These are phyloP conservation scores for Chionis minor DNA, from an alignment of 2,113 vertebrate genomes.

Conservation along the genomic window DNA sequence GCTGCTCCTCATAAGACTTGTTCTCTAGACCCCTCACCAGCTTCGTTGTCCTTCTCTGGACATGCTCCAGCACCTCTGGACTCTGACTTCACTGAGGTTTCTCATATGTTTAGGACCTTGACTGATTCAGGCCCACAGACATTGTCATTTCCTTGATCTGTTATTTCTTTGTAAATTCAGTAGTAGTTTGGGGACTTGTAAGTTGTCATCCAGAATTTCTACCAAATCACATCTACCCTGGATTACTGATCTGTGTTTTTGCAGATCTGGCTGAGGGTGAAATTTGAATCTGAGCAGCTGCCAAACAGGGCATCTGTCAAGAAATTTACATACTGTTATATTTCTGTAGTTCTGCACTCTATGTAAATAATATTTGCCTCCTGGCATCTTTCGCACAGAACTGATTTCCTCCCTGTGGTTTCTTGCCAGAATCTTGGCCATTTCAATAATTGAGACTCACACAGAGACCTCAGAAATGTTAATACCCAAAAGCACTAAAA, in stretches of 20 bases:
- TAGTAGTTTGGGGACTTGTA: slow-evolving; percentile 11
- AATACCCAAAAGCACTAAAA: slow-evolving; percentile 54
- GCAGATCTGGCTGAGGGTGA: slow-evolving; percentile 45
- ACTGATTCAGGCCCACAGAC: neutral
- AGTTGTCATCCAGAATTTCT: slow-evolving; percentile 24
- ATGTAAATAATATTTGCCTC: slow-evolving; percentile 69
- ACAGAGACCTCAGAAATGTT: slow-evolving; percentile 58
- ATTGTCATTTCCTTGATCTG: neutral
- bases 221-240: slow-evolving; percentile 28
- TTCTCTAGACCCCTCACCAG: no score
- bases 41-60: no score
- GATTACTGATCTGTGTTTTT: slow-evolving; percentile 49
- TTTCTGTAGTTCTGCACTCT: slow-evolving; percentile 51
- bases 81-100: neutral
- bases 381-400: slow-evolving; percentile 51
- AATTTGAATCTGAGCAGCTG: slow-evolving; percentile 56
- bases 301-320: slow-evolving; percentile 69
- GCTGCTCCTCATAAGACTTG: no score
- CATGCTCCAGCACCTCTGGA: no score
- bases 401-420: slow-evolving; percentile 66
- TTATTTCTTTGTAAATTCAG: slow-evolving; percentile 7
- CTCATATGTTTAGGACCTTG: neutral
- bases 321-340: slow-evolving; percentile 64
- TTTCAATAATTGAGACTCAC: slow-evolving; percentile 62
- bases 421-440: slow-evolving; percentile 61